A percentile compares a stretch with the other conserved stretches of the same genome.
Conservation (phyloP, 1,140 invertebrate species). For the Ladona fulva region DNA sequence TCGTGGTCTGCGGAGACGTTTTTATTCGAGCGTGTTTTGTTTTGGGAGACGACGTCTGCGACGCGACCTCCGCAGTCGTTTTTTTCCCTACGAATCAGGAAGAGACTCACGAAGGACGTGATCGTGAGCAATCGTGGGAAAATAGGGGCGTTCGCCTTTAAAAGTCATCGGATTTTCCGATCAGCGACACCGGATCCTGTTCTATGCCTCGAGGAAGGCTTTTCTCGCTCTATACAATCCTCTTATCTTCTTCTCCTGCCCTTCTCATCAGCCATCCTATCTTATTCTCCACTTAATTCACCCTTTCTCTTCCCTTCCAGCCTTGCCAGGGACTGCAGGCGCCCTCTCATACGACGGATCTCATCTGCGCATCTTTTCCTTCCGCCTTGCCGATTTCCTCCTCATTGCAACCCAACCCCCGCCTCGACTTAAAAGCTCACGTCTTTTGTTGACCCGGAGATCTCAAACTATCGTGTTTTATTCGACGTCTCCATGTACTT, state of each 20-base stretch:
- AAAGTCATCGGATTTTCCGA: neutral
- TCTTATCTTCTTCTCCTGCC: neutral
- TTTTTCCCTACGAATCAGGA: too few species aligned
- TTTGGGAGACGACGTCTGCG: neutral
- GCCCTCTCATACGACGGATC: too few species aligned
- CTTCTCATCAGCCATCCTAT: neutral
- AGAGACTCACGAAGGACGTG: neutral
- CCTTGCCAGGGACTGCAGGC: too few species aligned
- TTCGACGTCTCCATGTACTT: too few species aligned
- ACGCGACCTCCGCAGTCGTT: too few species aligned
- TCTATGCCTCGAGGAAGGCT: neutral
- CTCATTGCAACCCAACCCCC: too few species aligned
- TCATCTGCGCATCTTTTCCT: too few species aligned
- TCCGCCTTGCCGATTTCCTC: too few species aligned
- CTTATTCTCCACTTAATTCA: neutral
- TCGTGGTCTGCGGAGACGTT: neutral
- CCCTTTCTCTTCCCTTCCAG: neutral
- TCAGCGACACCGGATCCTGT: neutral
- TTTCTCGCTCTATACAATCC: neutral
- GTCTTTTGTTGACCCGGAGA: too few species aligned
- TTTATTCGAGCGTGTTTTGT: neutral
- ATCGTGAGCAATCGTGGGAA: slow-evolving; percentile 2
- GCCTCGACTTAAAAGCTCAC: too few species aligned
- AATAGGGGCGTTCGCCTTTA: neutral
- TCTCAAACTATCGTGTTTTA: too few species aligned